Evolutionary conservation across 2,888 invertebrate species (phyloP).

Genomic region (Plebejus anna): DNA sequence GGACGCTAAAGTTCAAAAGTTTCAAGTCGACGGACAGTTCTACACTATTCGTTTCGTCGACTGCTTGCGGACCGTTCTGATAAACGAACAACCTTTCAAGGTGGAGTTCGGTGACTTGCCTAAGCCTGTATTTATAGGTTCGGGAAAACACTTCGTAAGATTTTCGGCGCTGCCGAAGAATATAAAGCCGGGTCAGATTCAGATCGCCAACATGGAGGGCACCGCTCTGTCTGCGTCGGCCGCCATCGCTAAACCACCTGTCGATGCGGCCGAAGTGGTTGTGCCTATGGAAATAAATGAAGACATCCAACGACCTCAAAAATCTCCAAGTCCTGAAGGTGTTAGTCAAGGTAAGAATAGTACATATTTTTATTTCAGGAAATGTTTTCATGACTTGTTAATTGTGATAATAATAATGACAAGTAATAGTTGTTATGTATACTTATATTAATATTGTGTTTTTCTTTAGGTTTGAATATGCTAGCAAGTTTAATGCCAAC

Average conservation of each 20-base stretch:
- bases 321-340: constrained; percentile 63
- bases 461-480: constrained; percentile 79
- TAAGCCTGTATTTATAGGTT: constrained; percentile 86
- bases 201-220: constrained; percentile 87
- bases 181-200: constrained; percentile 84
- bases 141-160: constrained; percentile 88
- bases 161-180: constrained; percentile 89
- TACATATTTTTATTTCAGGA: background rate
- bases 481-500: constrained; percentile 83
- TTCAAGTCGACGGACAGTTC: constrained; percentile 85
- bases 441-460: background rate
- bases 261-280: constrained; percentile 40
- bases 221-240: constrained; percentile 46
- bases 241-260: background rate
- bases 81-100: constrained; percentile 88
- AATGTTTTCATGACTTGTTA: background rate
- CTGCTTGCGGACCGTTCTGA: constrained; percentile 85
- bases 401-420: background rate
- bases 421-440: background rate
- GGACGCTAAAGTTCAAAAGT: constrained; percentile 90
- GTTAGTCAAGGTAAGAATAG: constrained; percentile 59
- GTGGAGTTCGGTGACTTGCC: constrained; percentile 92
- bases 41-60: constrained; percentile 90
- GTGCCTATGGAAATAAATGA: constrained; percentile 53
- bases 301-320: constrained; percentile 45